A percentile compares a stretch with the other conserved stretches of the same genome.
phyloP scores from a whole-genome alignment of 2,797 vertebrate genomes.

The Cryptoblepharus egeriae region DNA sequence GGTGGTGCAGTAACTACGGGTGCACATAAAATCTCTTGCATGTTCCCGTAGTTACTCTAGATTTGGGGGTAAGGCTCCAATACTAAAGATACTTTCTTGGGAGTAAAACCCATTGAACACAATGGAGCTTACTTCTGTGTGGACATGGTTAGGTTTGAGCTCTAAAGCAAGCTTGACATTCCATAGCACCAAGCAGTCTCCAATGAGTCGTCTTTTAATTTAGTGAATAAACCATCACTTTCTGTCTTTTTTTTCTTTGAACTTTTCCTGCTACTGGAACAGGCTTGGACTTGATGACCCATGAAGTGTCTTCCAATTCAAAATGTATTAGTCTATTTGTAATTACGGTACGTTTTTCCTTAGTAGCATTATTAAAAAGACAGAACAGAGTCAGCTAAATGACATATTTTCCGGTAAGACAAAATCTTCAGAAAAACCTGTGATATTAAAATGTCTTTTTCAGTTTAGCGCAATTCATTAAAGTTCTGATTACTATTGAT shows the following conservation, averaged over 20 bases:
- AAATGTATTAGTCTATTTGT: background rate
- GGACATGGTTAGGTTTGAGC: too few relatives aligned
- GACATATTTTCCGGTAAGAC: background rate
- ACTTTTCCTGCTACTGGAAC: slow-evolving; percentile 16
- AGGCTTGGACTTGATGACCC: background rate
- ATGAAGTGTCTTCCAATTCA: slow-evolving; percentile 9
- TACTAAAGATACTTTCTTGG: too few relatives aligned
- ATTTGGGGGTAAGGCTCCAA: too few relatives aligned
- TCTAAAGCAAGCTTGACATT: slow-evolving; percentile 36
- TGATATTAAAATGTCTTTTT: background rate
- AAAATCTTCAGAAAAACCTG: background rate
- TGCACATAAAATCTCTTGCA: too few relatives aligned
- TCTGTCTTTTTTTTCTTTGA: slow-evolving; percentile 9
- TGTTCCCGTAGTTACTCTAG: too few relatives aligned
- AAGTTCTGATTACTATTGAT: background rate
- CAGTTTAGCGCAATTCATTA: background rate
- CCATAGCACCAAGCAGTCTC: slow-evolving; percentile 5
- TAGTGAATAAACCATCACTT: slow-evolving; percentile 44
- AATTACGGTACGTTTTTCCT: slow-evolving; percentile 6
- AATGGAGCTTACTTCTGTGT: too few relatives aligned
- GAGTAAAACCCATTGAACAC: too few relatives aligned
- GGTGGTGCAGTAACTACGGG: too few relatives aligned
- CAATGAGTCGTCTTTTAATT: slow-evolving; percentile 20
- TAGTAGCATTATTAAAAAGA: slow-evolving; percentile 6
- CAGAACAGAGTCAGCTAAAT: background rate